Percentiles rank a stretch among this genome's conserved stretches.
Conservation (phyloP, 2,113 vertebrate genomes). For the Cebidichthys violaceus region DNA sequence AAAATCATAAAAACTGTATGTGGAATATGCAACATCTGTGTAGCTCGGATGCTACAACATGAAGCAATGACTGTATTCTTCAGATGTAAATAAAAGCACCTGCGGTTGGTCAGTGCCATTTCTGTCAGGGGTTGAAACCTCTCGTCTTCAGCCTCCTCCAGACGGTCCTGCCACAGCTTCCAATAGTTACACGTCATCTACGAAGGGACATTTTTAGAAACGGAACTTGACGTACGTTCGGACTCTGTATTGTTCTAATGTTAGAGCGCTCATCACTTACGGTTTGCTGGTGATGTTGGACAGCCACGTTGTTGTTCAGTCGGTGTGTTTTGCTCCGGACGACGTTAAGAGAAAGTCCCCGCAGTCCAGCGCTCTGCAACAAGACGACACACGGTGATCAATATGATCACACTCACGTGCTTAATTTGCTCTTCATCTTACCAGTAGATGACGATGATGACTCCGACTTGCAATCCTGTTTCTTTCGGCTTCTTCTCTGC, state of each 20-base stretch:
- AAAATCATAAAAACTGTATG: background rate
- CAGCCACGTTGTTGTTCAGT: constrained; percentile 85
- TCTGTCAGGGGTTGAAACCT: constrained; percentile 68
- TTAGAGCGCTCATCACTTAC: constrained; percentile 59
- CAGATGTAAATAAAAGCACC: constrained; percentile 75
- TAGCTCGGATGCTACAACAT: background rate
- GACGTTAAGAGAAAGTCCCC: constrained; percentile 81
- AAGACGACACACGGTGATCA: constrained; percentile 12
- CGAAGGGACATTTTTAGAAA: background rate
- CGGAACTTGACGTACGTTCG: too few relatives aligned
- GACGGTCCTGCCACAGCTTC: constrained; percentile 83
- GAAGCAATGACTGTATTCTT: background rate
- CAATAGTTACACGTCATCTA: constrained; percentile 86
- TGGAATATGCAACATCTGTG: background rate
- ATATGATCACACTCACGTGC: background rate
- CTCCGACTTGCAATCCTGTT: constrained; percentile 79
- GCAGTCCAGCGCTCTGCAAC: constrained; percentile 82
- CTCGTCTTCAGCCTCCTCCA: constrained; percentile 87
- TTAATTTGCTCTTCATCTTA: constrained; percentile 76
- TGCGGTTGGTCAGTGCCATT: constrained; percentile 78
- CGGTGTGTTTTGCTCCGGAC: constrained; percentile 63
- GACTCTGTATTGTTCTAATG: background rate
- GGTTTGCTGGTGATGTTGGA: constrained; percentile 78
- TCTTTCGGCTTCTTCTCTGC: constrained; percentile 70
- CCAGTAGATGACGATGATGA: constrained; percentile 81